Percentiles rank a stretch among this genome's conserved stretches.
phyloP scores from a whole-genome alignment of 2,113 vertebrate species.

The Eudorcas thomsonii region DNA sequence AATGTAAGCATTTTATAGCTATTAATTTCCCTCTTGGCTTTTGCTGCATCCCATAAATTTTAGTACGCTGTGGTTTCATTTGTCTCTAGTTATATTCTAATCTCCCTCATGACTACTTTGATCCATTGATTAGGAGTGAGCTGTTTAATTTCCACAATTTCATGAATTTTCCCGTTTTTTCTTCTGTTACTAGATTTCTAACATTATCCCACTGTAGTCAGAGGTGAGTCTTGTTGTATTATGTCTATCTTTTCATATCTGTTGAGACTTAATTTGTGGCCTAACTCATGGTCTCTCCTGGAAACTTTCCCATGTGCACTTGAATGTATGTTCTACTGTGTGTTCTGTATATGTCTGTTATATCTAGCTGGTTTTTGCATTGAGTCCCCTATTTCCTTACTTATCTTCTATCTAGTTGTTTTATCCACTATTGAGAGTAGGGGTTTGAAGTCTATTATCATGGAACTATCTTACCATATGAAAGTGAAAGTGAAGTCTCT shows the following conservation, averaged over 20 bases:
- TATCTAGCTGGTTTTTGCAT: neutral
- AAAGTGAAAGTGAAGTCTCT: too few relatives aligned
- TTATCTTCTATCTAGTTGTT: neutral
- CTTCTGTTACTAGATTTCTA: neutral
- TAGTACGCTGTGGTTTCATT: neutral
- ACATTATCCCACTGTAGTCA: neutral
- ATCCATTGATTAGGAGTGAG: neutral
- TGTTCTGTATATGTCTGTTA: too few relatives aligned
- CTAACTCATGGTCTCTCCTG: neutral
- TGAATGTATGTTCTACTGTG: neutral
- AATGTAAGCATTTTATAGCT: neutral
- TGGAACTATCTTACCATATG: neutral
- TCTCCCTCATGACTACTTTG: neutral
- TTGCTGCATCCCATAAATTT: neutral
- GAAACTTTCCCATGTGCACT: neutral
- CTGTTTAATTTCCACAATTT: neutral
- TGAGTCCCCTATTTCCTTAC: neutral
- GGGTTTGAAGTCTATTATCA: neutral
- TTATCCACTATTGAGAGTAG: neutral
- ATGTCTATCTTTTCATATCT: neutral
- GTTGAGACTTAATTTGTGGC: neutral
- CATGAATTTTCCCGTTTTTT: neutral
- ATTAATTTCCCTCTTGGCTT: neutral
- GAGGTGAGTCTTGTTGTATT: neutral
- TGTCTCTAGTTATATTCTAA: neutral